Conservation (phyloP, 2,888 invertebrate genomes). For the Acleris emargana region DNA sequence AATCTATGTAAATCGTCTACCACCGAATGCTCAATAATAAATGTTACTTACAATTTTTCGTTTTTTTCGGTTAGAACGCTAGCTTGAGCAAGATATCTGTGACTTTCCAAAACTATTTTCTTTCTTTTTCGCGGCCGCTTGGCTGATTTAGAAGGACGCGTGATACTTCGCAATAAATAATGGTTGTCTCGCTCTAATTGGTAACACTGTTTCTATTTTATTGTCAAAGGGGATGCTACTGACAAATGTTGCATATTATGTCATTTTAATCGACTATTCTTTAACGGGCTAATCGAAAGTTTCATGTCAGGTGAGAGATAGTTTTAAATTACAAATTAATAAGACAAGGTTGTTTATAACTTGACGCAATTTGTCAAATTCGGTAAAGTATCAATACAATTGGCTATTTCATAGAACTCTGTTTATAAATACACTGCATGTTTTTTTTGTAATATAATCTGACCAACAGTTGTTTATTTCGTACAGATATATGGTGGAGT, state of each 20-base stretch:
- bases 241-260: not conserved
- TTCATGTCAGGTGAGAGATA: no score
- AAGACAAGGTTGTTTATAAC: no score
- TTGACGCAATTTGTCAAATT: no score
- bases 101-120: slow-evolving; percentile 53
- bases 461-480: no score
- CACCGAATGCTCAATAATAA: slow-evolving; percentile 57
- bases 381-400: no score
- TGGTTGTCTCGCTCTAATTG: slow-evolving; percentile 26
- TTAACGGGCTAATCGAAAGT: no score
- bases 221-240: slow-evolving; percentile 3
- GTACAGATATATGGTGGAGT: no score
- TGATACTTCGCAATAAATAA: slow-evolving; percentile 29
- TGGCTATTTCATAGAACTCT: no score
- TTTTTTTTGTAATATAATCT: no score
- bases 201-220: slow-evolving; percentile 6
- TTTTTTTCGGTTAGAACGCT: slow-evolving; percentile 40
- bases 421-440: no score
- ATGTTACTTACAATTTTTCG: slow-evolving; percentile 44
- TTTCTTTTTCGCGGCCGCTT: slow-evolving; percentile 41
- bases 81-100: slow-evolving; percentile 52
- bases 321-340: no score
- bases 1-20: slow-evolving; percentile 38
- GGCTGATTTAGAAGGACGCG: slow-evolving; percentile 41
- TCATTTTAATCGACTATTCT: not conserved